Percentiles rank a stretch among this genome's conserved stretches.
phyloP scores from a whole-genome alignment of 1,140 invertebrate genomes.

The Drosophila insularis region DNA sequence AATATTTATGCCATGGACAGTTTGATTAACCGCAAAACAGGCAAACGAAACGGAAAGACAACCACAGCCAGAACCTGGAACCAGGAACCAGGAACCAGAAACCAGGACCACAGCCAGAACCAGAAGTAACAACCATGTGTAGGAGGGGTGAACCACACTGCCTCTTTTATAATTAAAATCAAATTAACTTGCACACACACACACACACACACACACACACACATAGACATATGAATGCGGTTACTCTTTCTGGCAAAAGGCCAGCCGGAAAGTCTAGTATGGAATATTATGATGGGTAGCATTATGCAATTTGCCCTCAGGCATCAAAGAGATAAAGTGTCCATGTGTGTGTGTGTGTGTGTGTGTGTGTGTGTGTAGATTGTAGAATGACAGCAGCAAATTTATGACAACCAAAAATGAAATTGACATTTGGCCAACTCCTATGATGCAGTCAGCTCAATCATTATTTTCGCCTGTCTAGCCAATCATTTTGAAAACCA shows the following conservation, averaged over 20 bases:
- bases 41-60: constrained; percentile 36
- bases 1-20: constrained; percentile 72
- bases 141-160: constrained; percentile 9
- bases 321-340: background rate
- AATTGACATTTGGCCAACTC: constrained; percentile 61
- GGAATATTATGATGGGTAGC: constrained; percentile 9
- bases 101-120: background rate
- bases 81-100: background rate
- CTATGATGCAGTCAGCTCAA: constrained; percentile 19
- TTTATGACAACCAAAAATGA: constrained; percentile 25
- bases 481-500: constrained; percentile 13
- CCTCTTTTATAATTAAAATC: constrained; percentile 76
- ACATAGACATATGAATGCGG: constrained; percentile 13
- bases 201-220: background rate
- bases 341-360: background rate
- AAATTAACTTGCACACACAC: constrained; percentile 60
- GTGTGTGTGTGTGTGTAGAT: background rate
- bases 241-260: background rate
- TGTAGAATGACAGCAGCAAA: background rate
- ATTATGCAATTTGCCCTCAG: constrained; percentile 34
- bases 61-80: background rate
- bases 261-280: background rate
- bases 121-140: constrained; percentile 3
- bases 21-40: constrained; percentile 71
- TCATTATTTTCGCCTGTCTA: constrained; percentile 14